A percentile compares a stretch with the other conserved stretches of the same genome.
These are phyloP conservation scores for Sphyrna mokarran DNA, from an alignment of 2,113 vertebrate genomes.

Conservation along the genomic window DNA sequence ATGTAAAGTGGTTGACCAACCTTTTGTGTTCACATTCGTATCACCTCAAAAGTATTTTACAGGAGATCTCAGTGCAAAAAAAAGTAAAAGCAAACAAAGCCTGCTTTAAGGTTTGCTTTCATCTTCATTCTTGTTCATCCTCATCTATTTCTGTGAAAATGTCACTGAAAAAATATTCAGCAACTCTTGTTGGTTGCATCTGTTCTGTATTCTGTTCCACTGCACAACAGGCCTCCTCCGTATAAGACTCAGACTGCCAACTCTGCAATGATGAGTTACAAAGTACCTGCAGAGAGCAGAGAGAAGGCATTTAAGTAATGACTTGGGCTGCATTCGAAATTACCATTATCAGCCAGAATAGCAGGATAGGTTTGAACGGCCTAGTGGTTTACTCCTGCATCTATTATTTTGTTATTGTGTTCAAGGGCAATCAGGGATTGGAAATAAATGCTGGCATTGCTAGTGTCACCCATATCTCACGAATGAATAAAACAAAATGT, in stretches of 20 bases:
- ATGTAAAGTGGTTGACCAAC: background rate
- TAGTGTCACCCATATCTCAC: too few species aligned
- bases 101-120: background rate
- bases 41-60: background rate
- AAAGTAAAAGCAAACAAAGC: background rate
- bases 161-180: conserved; percentile 82
- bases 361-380: too few species aligned
- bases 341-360: too few species aligned
- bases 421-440: too few species aligned
- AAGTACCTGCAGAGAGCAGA: background rate
- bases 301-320: background rate
- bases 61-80: background rate
- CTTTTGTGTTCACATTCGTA: background rate
- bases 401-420: too few species aligned
- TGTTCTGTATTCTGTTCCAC: conserved; percentile 51
- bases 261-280: conserved; percentile 4
- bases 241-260: conserved; percentile 34
- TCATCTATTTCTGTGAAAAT: conserved; percentile 89
- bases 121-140: conserved; percentile 59
- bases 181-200: conserved; percentile 64
- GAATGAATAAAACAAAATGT: too few species aligned
- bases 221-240: conserved; percentile 41
- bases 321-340: background rate
- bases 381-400: too few species aligned
- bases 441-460: too few species aligned